Conservation (phyloP, 2,797 vertebrate species). For the Enteromius argenteus region DNA sequence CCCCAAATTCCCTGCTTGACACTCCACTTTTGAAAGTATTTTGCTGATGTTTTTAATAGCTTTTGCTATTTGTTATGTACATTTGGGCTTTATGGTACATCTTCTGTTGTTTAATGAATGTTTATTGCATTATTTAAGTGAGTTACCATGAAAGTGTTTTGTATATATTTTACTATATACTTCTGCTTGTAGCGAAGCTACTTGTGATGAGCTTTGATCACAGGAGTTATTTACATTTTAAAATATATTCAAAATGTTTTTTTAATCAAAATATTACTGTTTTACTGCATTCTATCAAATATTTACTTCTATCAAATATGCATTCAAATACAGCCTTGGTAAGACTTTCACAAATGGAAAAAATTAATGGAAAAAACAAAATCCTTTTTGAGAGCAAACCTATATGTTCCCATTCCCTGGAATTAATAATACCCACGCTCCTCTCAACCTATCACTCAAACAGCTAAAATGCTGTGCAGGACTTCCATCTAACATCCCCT, state of each 20-base stretch:
- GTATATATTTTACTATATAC: too few species aligned
- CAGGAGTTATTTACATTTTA: too few species aligned
- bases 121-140: too few species aligned
- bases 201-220: too few species aligned
- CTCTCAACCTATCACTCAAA: slow-evolving; percentile 37
- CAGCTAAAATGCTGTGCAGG: not conserved
- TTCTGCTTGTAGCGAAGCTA: too few species aligned
- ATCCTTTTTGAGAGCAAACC: not conserved
- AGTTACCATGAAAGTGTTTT: too few species aligned
- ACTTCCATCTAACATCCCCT: not conserved
- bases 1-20: too few species aligned
- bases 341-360: not conserved
- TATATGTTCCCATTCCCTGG: not conserved
- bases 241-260: not conserved
- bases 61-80: too few species aligned
- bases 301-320: not conserved
- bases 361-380: not conserved
- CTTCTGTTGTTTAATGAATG: too few species aligned
- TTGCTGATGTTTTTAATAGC: too few species aligned
- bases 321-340: not conserved
- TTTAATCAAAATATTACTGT: not conserved
- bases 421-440: not conserved
- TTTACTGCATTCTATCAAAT: not conserved
- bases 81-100: too few species aligned
- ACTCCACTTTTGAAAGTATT: too few species aligned